These are phyloP conservation scores for Heteromyza rotundicornis DNA, from an alignment of 2,888 invertebrate species.

Conservation along the genomic window DNA sequence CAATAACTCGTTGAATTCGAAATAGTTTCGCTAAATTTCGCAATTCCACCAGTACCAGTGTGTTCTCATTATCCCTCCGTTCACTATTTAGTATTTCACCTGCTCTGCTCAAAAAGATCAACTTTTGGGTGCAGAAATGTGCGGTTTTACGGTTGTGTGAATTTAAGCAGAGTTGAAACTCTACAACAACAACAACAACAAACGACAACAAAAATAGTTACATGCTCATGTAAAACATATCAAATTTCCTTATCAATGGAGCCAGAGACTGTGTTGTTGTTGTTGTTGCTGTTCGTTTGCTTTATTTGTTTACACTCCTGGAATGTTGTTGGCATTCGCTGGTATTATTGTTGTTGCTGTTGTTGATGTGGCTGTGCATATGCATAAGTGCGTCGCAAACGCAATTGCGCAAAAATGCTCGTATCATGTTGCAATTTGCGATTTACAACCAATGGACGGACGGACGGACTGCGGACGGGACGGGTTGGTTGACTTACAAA, in stretches of 20 bases:
- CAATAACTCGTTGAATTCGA: too few relatives aligned
- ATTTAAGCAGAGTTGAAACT: constrained; percentile 22
- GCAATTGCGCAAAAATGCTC: too few relatives aligned
- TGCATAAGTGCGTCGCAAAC: constrained; percentile 18
- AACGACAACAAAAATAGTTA: not conserved
- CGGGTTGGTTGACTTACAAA: too few relatives aligned
- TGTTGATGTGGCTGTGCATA: constrained; percentile 12
- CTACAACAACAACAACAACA: not conserved
- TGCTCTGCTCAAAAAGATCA: too few relatives aligned
- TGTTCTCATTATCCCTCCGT: too few relatives aligned
- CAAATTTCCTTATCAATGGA: constrained; percentile 22
- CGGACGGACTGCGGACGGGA: too few relatives aligned
- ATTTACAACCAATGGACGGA: too few relatives aligned
- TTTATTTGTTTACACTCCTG: not conserved
- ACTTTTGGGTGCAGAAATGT: constrained; percentile 12
- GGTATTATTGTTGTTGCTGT: not conserved
- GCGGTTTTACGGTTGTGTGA: constrained; percentile 27
- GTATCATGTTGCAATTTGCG: not conserved
- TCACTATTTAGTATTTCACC: too few relatives aligned
- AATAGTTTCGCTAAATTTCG: too few relatives aligned
- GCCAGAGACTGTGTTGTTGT: not conserved
- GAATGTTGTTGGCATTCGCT: not conserved
- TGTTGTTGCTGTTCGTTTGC: not conserved
- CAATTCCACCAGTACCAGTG: too few relatives aligned
- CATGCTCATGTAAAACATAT: constrained; percentile 20